phyloP scores from a whole-genome alignment of 1,140 invertebrate genomes.

The Drosophila yakuba region DNA sequence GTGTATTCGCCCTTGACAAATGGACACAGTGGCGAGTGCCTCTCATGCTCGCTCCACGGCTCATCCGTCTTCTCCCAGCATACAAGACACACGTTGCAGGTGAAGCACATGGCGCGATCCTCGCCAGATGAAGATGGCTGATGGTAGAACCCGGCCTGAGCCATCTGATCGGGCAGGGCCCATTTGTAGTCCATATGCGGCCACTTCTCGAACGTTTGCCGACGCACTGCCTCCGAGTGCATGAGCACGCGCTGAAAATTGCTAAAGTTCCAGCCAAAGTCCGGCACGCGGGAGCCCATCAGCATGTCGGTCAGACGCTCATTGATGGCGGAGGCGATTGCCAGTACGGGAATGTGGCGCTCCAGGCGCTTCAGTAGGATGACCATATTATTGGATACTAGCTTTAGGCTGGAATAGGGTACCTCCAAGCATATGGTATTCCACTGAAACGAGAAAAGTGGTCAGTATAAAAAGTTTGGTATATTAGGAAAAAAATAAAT shows the following conservation, averaged over 20 bases:
- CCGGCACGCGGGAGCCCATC: slow-evolving; percentile 85
- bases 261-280: slow-evolving; percentile 76
- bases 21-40: slow-evolving; percentile 96
- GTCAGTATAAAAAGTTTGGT: background rate
- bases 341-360: slow-evolving; percentile 92
- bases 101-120: slow-evolving; percentile 97
- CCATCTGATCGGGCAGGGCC: slow-evolving; percentile 97
- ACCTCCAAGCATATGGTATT: slow-evolving; percentile 93
- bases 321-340: slow-evolving; percentile 94
- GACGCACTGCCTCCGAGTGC: slow-evolving; percentile 95
- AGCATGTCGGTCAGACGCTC: slow-evolving; percentile 93
- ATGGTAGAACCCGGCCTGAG: slow-evolving; percentile 97
- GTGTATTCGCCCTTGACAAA: slow-evolving; percentile 97
- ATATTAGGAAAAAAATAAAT: slow-evolving; percentile 1
- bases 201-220: slow-evolving; percentile 96
- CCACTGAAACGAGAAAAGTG: slow-evolving; percentile 89
- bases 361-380: slow-evolving; percentile 93
- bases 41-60: slow-evolving; percentile 97
- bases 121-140: slow-evolving; percentile 95
- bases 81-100: slow-evolving; percentile 95
- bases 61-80: slow-evolving; percentile 98
- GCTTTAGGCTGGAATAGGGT: slow-evolving; percentile 90
- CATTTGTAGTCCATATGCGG: slow-evolving; percentile 99
- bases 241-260: slow-evolving; percentile 88
- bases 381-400: slow-evolving; percentile 91